phyloP scores from a whole-genome alignment of 2,113 vertebrate genomes.

The Hipposideros armiger region DNA sequence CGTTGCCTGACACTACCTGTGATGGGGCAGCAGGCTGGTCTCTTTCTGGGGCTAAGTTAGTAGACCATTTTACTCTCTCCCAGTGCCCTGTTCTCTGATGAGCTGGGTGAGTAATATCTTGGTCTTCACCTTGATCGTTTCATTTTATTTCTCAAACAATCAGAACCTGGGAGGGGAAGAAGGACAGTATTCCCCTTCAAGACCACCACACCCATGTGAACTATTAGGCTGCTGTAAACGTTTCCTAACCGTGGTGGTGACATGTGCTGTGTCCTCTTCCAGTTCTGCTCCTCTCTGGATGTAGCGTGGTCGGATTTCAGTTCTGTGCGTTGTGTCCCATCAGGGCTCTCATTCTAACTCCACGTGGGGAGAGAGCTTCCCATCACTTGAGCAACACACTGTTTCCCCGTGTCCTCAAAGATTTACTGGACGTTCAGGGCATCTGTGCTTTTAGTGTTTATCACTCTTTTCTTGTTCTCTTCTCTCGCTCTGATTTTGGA shows the following conservation, averaged over 20 bases:
- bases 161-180: background rate
- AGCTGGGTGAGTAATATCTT: background rate
- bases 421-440: background rate
- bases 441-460: background rate
- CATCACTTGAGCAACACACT: background rate
- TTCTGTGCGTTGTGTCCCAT: background rate
- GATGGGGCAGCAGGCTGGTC: background rate
- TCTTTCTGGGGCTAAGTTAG: background rate
- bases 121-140: background rate
- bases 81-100: background rate
- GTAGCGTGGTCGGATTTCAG: no score
- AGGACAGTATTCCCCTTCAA: background rate
- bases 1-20: background rate
- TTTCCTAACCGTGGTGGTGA: background rate
- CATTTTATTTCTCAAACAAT: background rate
- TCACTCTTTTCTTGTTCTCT: background rate
- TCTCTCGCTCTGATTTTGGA: background rate
- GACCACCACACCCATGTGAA: no score
- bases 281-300: background rate
- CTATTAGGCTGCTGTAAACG: background rate
- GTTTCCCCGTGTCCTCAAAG: background rate
- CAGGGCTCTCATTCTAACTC: background rate
- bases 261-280: accelerated
- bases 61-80: background rate
- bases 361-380: background rate